Conservation (phyloP, 1,140 invertebrate genomes). For the Lerema accius region DNA sequence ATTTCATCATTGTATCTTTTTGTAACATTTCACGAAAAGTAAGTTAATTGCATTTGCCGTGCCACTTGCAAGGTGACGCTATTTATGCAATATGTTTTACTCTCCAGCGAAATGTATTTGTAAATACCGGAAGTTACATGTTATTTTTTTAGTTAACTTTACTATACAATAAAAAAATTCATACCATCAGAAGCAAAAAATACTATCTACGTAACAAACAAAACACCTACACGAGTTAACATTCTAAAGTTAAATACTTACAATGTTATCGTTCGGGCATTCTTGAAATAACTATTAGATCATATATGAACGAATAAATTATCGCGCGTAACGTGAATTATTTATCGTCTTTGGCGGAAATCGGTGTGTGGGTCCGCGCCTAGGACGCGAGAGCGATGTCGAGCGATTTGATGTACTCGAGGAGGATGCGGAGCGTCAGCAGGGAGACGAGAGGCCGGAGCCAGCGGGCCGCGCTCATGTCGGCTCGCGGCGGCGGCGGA, state of each 20-base stretch:
- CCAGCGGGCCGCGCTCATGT: constrained; percentile 66
- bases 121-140: no score
- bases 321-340: constrained; percentile 19
- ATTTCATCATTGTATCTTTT: constrained; percentile 5
- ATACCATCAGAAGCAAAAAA: not conserved
- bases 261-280: constrained; percentile 50
- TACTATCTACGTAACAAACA: not conserved
- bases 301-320: constrained; percentile 31
- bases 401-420: constrained; percentile 69
- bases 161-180: not conserved
- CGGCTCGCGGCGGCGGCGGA: constrained; percentile 46
- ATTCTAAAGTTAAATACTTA: constrained; percentile 51
- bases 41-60: no score
- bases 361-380: constrained; percentile 22
- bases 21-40: no score
- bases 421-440: constrained; percentile 66
- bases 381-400: constrained; percentile 47
- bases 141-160: not conserved
- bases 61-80: not conserved
- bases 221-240: not conserved
- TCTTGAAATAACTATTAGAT: constrained; percentile 44
- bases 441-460: constrained; percentile 63
- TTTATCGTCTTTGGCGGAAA: constrained; percentile 43
- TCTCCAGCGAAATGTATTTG: no score
- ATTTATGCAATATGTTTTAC: not conserved